Evolutionary conservation across 2,113 vertebrate genomes (phyloP).

Genomic region (Gambusia affinis): DNA sequence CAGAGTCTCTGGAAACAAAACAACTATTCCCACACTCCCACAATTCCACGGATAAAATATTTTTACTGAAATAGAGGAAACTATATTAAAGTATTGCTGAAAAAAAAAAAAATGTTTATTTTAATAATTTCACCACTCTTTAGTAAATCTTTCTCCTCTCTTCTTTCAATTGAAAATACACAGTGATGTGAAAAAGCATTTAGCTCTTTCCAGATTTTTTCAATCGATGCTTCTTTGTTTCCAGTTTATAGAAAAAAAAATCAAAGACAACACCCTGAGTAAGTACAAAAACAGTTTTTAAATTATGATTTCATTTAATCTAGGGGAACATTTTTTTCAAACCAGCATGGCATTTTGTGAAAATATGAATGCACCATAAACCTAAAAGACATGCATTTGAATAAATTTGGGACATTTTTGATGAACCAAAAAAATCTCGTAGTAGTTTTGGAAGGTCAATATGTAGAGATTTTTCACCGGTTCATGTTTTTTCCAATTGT

Average conservation of each 20-base stretch:
- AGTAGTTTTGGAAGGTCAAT: no score
- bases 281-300: not conserved
- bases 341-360: no score
- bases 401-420: no score
- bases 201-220: not conserved
- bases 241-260: no score
- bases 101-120: not conserved
- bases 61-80: not conserved
- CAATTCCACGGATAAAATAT: not conserved
- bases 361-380: no score
- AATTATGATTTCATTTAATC: not conserved
- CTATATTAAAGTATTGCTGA: slow-evolving; percentile 6
- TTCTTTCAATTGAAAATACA: not conserved
- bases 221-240: not conserved
- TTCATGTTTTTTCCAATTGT: no score
- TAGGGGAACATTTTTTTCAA: no score
- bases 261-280: not conserved
- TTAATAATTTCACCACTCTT: not conserved
- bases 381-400: no score
- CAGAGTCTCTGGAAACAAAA: slow-evolving; percentile 46
- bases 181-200: not conserved
- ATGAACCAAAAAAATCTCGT: no score
- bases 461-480: no score
- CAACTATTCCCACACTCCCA: slow-evolving; percentile 37
- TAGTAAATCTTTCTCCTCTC: not conserved